These are phyloP conservation scores for Sakesphorus luctuosus DNA, from an alignment of 2,113 vertebrate genomes.

Conservation along the genomic window DNA sequence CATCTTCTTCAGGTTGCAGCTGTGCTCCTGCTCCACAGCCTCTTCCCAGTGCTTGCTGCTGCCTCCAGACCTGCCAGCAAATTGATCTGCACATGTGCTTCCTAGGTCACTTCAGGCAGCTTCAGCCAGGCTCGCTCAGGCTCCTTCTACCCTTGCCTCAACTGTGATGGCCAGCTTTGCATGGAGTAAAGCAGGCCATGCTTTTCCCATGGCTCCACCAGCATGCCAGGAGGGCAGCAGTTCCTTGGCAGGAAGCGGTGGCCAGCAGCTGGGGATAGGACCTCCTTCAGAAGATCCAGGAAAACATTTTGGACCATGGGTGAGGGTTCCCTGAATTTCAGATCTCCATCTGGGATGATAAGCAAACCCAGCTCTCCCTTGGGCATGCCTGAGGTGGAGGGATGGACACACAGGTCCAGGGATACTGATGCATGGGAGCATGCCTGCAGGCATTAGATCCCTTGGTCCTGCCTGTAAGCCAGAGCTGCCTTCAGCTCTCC, in stretches of 20 bases:
- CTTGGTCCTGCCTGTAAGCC: not conserved
- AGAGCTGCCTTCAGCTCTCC: not conserved
- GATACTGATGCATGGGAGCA: not conserved
- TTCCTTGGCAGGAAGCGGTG: rapidly evolving
- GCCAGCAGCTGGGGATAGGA: not conserved
- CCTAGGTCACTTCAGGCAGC: not conserved
- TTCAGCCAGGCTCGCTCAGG: not conserved
- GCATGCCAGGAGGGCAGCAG: rapidly evolving
- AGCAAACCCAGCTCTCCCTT: not conserved
- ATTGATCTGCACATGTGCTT: not conserved
- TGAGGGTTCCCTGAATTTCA: not conserved
- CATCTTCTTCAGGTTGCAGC: not conserved
- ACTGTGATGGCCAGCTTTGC: rapidly evolving
- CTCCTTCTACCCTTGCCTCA: not conserved
- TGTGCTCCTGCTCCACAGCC: not conserved
- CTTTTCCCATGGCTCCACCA: not conserved
- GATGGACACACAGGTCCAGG: not conserved
- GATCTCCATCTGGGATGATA: not conserved
- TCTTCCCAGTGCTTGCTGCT: not conserved
- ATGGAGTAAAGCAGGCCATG: rapidly evolving
- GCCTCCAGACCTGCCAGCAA: not conserved
- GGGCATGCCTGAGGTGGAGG: not conserved
- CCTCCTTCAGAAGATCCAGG: not conserved
- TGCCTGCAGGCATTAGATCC: not conserved
- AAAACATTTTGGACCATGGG: not conserved